Evolutionary conservation across 2,888 invertebrate genomes (phyloP).

Genomic region (Candidula unifasciata): DNA sequence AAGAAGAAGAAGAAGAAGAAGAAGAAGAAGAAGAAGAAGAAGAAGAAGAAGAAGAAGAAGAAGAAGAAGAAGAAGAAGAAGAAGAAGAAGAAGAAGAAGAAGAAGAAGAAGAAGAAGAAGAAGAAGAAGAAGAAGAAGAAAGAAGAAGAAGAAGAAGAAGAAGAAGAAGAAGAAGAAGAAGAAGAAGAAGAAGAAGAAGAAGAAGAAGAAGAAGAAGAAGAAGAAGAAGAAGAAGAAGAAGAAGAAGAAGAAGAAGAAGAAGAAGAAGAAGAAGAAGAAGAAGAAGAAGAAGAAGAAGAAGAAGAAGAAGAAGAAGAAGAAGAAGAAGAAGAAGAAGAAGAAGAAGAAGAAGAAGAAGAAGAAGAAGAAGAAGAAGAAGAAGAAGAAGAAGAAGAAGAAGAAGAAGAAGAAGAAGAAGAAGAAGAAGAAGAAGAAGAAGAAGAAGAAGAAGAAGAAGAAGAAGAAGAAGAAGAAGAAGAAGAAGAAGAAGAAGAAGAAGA

Average conservation of each 20-base stretch:
- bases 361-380: not conserved
- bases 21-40: too few relatives aligned
- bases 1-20: not conserved
- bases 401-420: not conserved
- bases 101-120: not conserved
- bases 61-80: not conserved
- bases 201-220: not conserved
- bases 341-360: constrained; percentile 16
- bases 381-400: not conserved
- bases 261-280: not conserved
- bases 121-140: not conserved
- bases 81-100: not conserved
- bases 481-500: not conserved
- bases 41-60: not conserved
- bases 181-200: not conserved
- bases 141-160: not conserved
- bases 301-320: not conserved
- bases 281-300: not conserved
- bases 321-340: not conserved
- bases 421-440: not conserved
- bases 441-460: not conserved
- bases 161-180: constrained; percentile 3
- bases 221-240: not conserved
- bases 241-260: not conserved
- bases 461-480: constrained; percentile 42